phyloP scores from a whole-genome alignment of 2,888 invertebrate genomes.

The Caenorhabditis sp. region DNA sequence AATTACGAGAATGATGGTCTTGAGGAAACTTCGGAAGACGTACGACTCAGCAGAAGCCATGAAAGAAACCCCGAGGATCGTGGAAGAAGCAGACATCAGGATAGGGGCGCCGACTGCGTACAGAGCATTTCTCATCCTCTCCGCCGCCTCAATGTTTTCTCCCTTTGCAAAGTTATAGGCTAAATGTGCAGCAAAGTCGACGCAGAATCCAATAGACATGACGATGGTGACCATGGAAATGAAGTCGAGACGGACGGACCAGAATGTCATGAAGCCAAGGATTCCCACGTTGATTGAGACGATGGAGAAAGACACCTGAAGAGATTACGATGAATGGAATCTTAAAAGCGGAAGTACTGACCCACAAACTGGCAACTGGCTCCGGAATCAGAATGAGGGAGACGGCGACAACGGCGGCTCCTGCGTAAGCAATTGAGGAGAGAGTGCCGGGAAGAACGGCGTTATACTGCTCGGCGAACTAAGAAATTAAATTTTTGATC shows the following conservation, averaged over 20 bases:
- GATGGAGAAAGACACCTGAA: slow-evolving; percentile 86
- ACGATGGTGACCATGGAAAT: slow-evolving; percentile 97
- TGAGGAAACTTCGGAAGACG: slow-evolving; percentile 79
- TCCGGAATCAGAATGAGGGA: slow-evolving; percentile 95
- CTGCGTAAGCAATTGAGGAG: slow-evolving; percentile 88
- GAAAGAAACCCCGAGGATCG: slow-evolving; percentile 90
- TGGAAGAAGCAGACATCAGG: slow-evolving; percentile 91
- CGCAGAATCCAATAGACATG: slow-evolving; percentile 95
- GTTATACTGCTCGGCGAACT: slow-evolving; percentile 79
- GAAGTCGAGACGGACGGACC: slow-evolving; percentile 88
- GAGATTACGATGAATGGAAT: neutral
- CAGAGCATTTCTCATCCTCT: slow-evolving; percentile 88
- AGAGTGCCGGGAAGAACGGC: slow-evolving; percentile 78
- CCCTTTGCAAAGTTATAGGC: slow-evolving; percentile 84
- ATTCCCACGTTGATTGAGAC: slow-evolving; percentile 94
- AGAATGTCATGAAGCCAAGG: slow-evolving; percentile 94
- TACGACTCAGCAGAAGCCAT: slow-evolving; percentile 91
- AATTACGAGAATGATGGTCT: slow-evolving; percentile 94
- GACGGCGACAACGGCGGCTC: slow-evolving; percentile 88
- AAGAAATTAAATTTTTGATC: slow-evolving; percentile 22
- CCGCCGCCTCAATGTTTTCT: slow-evolving; percentile 80
- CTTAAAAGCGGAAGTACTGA: slow-evolving; percentile 79
- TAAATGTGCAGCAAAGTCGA: slow-evolving; percentile 95
- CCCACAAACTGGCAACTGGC: slow-evolving; percentile 91
- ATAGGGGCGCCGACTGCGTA: slow-evolving; percentile 92